Evolutionary conservation across 2,888 invertebrate species (phyloP).

Genomic region (Eledone cirrhosa): DNA sequence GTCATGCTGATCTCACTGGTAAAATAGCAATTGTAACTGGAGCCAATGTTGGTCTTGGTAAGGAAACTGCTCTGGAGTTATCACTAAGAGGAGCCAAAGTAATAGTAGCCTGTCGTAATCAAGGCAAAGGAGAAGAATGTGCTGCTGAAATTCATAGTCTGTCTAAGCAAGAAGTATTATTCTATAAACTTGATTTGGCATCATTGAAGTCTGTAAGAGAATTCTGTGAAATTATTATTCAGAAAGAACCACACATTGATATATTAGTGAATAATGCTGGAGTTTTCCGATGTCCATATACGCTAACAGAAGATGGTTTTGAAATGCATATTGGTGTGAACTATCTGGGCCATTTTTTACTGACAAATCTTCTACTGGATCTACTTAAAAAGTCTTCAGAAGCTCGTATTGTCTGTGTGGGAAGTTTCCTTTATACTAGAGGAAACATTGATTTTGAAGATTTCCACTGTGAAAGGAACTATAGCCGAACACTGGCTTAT

Average conservation of each 20-base stretch:
- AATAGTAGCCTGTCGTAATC: conserved; percentile 82
- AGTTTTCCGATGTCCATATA: conserved; percentile 53
- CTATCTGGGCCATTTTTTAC: conserved; percentile 76
- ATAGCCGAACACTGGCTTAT: conserved; percentile 52
- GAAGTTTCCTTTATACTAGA: conserved; percentile 85
- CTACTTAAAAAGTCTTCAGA: conserved; percentile 73
- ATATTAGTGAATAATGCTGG: conserved; percentile 64
- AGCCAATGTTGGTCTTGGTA: conserved; percentile 85
- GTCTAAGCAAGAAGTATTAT: conserved; percentile 75
- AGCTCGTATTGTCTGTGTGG: conserved; percentile 82
- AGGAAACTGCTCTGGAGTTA: conserved; percentile 80
- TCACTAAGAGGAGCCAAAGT: conserved; percentile 73
- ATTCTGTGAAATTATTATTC: conserved; percentile 75
- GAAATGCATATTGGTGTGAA: conserved; percentile 64
- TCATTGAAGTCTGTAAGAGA: conserved; percentile 78
- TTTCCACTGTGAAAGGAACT: conserved; percentile 47
- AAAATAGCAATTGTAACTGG: conserved; percentile 82
- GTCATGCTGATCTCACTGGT: conserved; percentile 47
- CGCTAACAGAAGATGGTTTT: conserved; percentile 61
- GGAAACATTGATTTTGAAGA: conserved; percentile 55
- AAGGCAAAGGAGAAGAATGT: conserved; percentile 74
- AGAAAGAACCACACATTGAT: conserved; percentile 64
- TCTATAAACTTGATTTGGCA: conserved; percentile 80
- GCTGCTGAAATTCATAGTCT: conserved; percentile 75
- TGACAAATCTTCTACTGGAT: conserved; percentile 80